phyloP scores from a whole-genome alignment of 1,140 invertebrate species.

The Coptotermes formosanus region DNA sequence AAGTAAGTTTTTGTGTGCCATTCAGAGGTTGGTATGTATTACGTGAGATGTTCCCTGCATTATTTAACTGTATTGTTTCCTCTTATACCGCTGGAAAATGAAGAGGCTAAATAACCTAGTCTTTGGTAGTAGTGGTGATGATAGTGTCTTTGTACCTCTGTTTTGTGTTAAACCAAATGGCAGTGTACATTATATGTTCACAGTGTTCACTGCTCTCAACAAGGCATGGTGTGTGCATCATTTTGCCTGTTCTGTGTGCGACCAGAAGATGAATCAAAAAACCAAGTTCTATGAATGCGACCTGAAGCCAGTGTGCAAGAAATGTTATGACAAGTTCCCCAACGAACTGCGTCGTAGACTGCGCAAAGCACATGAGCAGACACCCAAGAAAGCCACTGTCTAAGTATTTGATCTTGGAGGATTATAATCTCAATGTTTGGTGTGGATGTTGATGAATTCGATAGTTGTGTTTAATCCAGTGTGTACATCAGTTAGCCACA shows the following conservation, averaged over 20 bases:
- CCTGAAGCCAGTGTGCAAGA: slow-evolving; percentile 96
- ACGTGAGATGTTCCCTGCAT: too few species aligned
- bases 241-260: slow-evolving; percentile 98
- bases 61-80: too few species aligned
- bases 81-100: too few species aligned
- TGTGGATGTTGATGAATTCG: neutral
- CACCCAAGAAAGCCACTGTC: slow-evolving; percentile 53
- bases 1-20: too few species aligned
- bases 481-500: too few species aligned
- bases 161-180: too few species aligned
- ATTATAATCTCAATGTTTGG: neutral
- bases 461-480: too few species aligned
- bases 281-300: slow-evolving; percentile 99
- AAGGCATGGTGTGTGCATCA: slow-evolving; percentile 99
- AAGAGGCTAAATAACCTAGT: too few species aligned
- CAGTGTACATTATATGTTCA: slow-evolving; percentile 39
- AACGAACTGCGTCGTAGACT: slow-evolving; percentile 87
- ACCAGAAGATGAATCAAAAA: slow-evolving; percentile 96
- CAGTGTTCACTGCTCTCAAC: slow-evolving; percentile 96
- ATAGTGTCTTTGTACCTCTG: too few species aligned
- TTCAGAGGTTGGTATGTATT: neutral
- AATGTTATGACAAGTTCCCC: slow-evolving; percentile 97
- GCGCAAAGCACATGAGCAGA: slow-evolving; percentile 70
- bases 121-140: too few species aligned
- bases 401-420: slow-evolving; percentile 36